Evolutionary conservation across 2,113 vertebrate genomes (phyloP).

Genomic region (Azemiops feae): DNA sequence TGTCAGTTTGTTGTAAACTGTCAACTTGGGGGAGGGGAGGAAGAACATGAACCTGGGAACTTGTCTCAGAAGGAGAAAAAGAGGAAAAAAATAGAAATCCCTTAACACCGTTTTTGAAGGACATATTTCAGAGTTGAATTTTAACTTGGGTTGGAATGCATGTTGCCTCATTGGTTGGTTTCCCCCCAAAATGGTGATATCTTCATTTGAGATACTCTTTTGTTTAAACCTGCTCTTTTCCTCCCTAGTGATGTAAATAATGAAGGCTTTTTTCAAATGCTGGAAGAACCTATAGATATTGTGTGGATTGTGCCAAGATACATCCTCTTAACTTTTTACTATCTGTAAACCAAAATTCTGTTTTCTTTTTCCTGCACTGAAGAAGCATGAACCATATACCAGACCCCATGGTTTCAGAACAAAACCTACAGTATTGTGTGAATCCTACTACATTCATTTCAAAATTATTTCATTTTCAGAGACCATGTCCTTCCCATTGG

Average conservation of each 20-base stretch:
- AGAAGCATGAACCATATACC: background rate
- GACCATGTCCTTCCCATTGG: background rate
- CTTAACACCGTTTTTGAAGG: background rate
- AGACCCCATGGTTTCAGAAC: background rate
- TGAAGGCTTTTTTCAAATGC: background rate
- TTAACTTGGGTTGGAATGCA: background rate
- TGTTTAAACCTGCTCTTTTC: background rate
- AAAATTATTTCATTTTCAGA: background rate
- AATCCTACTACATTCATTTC: conserved; percentile 12
- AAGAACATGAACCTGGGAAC: background rate
- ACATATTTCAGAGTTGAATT: background rate
- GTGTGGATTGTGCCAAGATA: background rate
- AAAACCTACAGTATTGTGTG: background rate
- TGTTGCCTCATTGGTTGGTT: background rate
- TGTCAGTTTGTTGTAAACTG: background rate
- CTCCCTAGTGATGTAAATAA: background rate
- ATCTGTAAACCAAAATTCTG: background rate
- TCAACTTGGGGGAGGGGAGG: background rate
- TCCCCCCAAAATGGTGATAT: background rate
- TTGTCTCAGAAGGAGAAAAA: background rate
- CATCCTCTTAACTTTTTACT: background rate
- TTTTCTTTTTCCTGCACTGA: background rate
- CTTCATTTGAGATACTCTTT: background rate
- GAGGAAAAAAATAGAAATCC: background rate
- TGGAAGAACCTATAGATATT: background rate